Evolutionary conservation across 2,797 vertebrate genomes (phyloP).

Genomic region (Neomorphus geoffroyi): DNA sequence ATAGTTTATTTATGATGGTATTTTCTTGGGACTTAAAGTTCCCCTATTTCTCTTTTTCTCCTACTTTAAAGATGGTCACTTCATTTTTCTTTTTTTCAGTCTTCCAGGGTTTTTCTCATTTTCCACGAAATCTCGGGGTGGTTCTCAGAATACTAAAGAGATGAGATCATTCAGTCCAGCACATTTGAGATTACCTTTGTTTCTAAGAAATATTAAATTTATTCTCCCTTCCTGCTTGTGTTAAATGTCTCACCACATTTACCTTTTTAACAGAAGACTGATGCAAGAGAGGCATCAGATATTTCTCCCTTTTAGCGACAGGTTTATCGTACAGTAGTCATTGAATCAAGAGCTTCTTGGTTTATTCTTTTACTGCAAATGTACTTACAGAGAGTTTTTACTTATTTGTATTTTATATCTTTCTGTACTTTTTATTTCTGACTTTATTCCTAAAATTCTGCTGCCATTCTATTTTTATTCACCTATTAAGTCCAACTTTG

Average conservation of each 20-base stretch:
- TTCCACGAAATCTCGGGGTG: background rate
- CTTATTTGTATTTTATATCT: background rate
- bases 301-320: background rate
- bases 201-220: background rate
- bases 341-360: background rate
- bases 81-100: background rate
- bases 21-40: background rate
- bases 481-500: background rate
- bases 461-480: background rate
- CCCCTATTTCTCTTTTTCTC: background rate
- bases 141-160: background rate
- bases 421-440: background rate
- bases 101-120: background rate
- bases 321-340: background rate
- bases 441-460: background rate
- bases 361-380: background rate
- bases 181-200: background rate
- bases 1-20: background rate
- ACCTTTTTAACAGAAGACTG: background rate
- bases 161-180: background rate
- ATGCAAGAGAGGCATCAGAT: background rate
- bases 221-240: background rate
- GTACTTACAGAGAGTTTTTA: background rate
- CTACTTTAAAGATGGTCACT: background rate
- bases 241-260: background rate